Evolutionary conservation across 1,140 invertebrate genomes (phyloP).

Genomic region (Drosophila erecta): DNA sequence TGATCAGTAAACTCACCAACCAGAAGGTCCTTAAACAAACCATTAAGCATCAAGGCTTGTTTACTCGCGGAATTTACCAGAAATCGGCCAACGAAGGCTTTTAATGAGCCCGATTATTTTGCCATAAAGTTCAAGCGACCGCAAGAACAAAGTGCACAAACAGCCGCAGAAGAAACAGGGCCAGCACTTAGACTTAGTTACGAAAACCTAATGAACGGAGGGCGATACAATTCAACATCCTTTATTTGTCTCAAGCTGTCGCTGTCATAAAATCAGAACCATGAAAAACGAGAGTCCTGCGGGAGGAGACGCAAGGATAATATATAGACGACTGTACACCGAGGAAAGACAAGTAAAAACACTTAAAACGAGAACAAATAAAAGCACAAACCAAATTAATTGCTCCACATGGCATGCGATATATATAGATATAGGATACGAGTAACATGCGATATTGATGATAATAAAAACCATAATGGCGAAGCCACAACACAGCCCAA

Average conservation of each 20-base stretch:
- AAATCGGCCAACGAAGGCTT: slow-evolving; percentile 21
- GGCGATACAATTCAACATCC: slow-evolving; percentile 44
- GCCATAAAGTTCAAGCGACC: slow-evolving; percentile 67
- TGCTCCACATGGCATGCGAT: slow-evolving; percentile 65
- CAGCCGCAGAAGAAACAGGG: slow-evolving; percentile 15
- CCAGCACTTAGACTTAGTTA: slow-evolving; percentile 40
- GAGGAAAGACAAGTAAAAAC: slow-evolving; percentile 38
- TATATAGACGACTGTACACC: slow-evolving; percentile 14
- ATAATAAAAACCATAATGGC: slow-evolving; percentile 79
- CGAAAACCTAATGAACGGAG: slow-evolving; percentile 57
- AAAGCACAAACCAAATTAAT: slow-evolving; percentile 68
- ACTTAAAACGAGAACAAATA: slow-evolving; percentile 74
- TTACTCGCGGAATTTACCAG: slow-evolving; percentile 12
- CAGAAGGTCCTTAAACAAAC: slow-evolving; percentile 43
- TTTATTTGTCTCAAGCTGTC: slow-evolving; percentile 71
- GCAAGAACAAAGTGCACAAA: slow-evolving; percentile 61
- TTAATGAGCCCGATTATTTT: slow-evolving; percentile 59
- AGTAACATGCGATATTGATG: slow-evolving; percentile 75
- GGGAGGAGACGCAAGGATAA: neutral
- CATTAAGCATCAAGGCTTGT: slow-evolving; percentile 39
- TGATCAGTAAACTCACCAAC: slow-evolving; percentile 28
- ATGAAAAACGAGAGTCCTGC: slow-evolving; percentile 54
- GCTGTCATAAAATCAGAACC: slow-evolving; percentile 76
- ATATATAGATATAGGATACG: slow-evolving; percentile 45
- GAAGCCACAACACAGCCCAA: slow-evolving; percentile 19